Base-by-base conservation (phyloP, 2,888 invertebrate species). In the Tortrix viridana region DNA sequence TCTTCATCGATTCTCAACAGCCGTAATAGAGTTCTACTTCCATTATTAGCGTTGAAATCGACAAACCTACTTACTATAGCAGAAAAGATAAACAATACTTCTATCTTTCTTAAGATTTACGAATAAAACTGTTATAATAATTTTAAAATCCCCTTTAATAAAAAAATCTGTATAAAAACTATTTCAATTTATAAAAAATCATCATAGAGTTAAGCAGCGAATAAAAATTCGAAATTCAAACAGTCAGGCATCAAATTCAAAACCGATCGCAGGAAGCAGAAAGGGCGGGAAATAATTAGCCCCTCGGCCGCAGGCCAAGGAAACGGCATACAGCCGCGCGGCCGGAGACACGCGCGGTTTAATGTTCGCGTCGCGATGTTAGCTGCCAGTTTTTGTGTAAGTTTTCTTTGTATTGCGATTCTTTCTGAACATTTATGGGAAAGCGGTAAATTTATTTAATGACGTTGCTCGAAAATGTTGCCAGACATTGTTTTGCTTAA, bases 271-370 rank as follows among this genome's bases (percentile, higher is more conserved):
- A 74, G 77, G 79, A 80, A 84, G 71, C 79, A 82, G 84, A 84
- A 86, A 86, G 80, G 77, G 86, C 87, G 86, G 88, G 88, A 88
- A 88, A 88, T 89, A 89, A 89, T 89, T 89, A 89, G 87, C 85
- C 76, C 38, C 56, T 66, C 70, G 68, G 81, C 88, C 80, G 71
- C 73, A 56, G 85, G 87, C 86, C 47, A 77, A 79, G 83, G 85
- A 84, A 83, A 73, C 74, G 41, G 20, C 53, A 41, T 53, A 41
- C 46, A 37, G 37, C 44, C 37, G 9, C 37, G 9, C 5, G n/a
- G 47, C 22, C 47, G 37, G 26, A 47, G 16, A 47, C 23, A 48
- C 44, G 44, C 23, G 18, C 37, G 38, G 16, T 38, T 43, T 49
- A 44, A 41, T 6, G 50, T 50, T 50, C 32, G 50, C 37, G 37